phyloP scores from a whole-genome alignment of 1,140 invertebrate genomes.

The Eriocheir sinensis region DNA sequence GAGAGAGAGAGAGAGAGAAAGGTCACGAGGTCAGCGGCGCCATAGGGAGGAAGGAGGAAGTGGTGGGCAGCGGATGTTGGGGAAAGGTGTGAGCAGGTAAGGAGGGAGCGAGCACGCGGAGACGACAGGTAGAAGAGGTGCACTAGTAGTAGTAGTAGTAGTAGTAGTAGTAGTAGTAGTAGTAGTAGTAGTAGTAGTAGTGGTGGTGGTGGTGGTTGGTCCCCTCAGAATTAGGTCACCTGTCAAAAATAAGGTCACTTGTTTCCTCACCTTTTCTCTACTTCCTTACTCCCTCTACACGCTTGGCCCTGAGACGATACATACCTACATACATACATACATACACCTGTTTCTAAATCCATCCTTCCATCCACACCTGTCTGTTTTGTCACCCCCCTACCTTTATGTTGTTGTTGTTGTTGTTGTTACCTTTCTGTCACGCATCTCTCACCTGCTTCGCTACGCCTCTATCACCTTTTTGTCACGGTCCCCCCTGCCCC shows the following conservation, averaged over 20 bases:
- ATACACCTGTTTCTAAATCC: too few relatives aligned
- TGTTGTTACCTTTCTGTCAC: too few relatives aligned
- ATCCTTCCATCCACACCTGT: too few relatives aligned
- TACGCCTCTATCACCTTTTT: too few relatives aligned
- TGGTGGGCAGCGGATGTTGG: not conserved
- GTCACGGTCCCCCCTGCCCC: too few relatives aligned
- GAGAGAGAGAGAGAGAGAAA: not conserved
- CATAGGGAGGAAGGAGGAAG: slow-evolving; percentile 13
- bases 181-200: not conserved
- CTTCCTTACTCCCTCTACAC: too few relatives aligned
- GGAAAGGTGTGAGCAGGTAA: not conserved
- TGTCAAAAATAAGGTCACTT: not conserved
- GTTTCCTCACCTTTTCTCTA: not conserved
- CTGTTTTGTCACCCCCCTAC: too few relatives aligned
- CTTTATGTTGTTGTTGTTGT: too few relatives aligned
- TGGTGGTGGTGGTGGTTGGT: not conserved
- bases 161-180: not conserved
- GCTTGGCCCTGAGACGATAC: too few relatives aligned
- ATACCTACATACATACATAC: too few relatives aligned
- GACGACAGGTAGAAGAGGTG: not conserved
- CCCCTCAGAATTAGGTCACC: not conserved
- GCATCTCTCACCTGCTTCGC: too few relatives aligned
- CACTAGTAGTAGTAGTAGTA: not conserved
- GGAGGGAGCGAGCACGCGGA: not conserved
- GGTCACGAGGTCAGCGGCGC: not conserved